phyloP scores from a whole-genome alignment of 2,888 invertebrate genomes.

The Lissonota sp. region DNA sequence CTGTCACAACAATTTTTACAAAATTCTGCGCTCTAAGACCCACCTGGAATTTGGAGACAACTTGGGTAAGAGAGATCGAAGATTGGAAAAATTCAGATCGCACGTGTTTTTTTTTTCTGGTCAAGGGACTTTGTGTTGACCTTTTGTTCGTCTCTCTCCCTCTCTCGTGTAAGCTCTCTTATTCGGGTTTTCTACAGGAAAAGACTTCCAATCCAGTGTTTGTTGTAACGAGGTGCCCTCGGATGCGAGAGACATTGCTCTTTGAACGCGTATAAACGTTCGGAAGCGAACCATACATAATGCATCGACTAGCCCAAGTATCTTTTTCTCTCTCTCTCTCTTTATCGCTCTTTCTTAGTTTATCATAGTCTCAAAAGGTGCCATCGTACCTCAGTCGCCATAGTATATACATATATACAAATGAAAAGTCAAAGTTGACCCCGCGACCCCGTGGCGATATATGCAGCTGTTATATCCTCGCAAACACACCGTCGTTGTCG shows the following conservation, averaged over 20 bases:
- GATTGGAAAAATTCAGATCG: conserved; percentile 34
- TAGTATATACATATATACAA: conserved; percentile 70
- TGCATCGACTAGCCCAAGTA: conserved; percentile 48
- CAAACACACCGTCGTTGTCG: conserved; percentile 13
- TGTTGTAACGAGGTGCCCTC: background rate
- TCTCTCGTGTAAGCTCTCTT: no score
- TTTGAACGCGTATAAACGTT: conserved; percentile 18
- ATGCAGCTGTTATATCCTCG: conserved; percentile 39
- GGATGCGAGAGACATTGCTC: conserved; percentile 4
- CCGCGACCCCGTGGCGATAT: conserved; percentile 66
- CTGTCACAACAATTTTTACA: background rate
- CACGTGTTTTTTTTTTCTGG: background rate
- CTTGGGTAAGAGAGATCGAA: background rate
- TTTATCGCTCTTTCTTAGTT: conserved; percentile 26
- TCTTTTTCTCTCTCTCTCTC: conserved; percentile 1
- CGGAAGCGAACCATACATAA: conserved; percentile 53
- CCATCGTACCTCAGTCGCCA: conserved; percentile 14
- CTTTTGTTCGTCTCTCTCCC: no score
- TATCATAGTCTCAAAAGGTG: conserved; percentile 28
- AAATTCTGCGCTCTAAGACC: background rate
- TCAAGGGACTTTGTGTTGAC: no score
- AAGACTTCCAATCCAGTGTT: no score
- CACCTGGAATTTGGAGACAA: no score
- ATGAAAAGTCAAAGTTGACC: conserved; percentile 78
- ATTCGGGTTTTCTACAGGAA: no score